Conservation (phyloP, 2,888 invertebrate species). For the Cataglyphis rosenhaueri region DNA sequence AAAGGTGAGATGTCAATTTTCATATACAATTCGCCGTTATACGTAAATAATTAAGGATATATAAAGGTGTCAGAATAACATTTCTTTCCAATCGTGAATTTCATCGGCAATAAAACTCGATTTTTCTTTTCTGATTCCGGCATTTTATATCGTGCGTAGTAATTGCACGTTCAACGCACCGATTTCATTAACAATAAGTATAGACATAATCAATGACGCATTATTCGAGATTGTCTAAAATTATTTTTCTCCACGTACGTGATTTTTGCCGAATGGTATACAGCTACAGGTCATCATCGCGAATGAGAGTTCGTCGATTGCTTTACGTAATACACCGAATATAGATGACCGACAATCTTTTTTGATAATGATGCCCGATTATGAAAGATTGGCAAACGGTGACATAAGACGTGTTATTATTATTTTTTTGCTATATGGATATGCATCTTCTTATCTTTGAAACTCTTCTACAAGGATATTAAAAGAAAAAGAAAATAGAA, state of each 20-base stretch:
- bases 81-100: background rate
- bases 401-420: conserved; percentile 3
- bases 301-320: background rate
- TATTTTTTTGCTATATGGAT: background rate
- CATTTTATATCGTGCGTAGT: background rate
- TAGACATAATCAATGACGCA: background rate
- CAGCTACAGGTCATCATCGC: background rate
- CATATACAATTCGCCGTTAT: conserved; percentile 18
- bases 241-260: background rate
- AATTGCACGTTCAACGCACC: conserved; percentile 35
- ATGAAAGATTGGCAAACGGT: conserved; percentile 7
- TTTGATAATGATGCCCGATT: conserved; percentile 5
- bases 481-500: background rate
- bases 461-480: background rate
- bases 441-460: background rate
- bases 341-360: background rate
- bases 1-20: conserved; percentile 42
- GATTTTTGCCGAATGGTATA: background rate
- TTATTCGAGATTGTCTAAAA: conserved; percentile 9
- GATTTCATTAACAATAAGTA: conserved; percentile 19
- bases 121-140: background rate
- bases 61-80: conserved; percentile 10
- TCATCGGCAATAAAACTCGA: conserved; percentile 31
- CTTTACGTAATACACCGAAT: conserved; percentile 12
- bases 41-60: background rate